Evolutionary conservation across 2,113 vertebrate species (phyloP).

Genomic region (Bufo gargarizans): DNA sequence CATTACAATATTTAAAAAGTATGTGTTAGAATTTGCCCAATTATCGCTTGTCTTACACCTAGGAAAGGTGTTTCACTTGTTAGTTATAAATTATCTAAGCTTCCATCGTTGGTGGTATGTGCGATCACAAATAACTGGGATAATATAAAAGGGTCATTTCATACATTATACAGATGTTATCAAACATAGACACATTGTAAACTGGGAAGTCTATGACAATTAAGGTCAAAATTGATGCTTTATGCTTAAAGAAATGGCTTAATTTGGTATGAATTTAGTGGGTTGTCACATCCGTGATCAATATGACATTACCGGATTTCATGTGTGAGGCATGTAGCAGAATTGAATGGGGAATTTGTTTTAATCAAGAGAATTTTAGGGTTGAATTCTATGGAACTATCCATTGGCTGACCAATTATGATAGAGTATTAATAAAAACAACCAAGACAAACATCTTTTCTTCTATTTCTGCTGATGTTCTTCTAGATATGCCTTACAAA

Average conservation of each 20-base stretch:
- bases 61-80: not conserved
- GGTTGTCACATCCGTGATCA: too few species aligned
- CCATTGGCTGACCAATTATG: not conserved
- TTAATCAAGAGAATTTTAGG: not conserved
- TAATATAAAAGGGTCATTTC: not conserved
- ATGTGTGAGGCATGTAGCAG: not conserved
- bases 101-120: not conserved
- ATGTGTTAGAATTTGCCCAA: conserved; percentile 11
- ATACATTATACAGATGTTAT: not conserved
- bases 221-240: not conserved
- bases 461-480: not conserved
- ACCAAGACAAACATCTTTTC: not conserved
- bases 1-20: not conserved
- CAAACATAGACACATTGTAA: not conserved
- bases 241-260: not conserved
- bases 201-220: not conserved
- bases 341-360: not conserved
- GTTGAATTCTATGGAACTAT: not conserved
- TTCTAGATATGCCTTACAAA: not conserved
- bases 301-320: not conserved
- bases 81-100: not conserved
- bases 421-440: not conserved
- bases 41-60: conserved; percentile 36
- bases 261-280: too few species aligned
- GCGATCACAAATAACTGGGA: not conserved